Evolutionary conservation across 2,797 vertebrate species (phyloP).

Genomic region (Typhlichthys subterraneus): DNA sequence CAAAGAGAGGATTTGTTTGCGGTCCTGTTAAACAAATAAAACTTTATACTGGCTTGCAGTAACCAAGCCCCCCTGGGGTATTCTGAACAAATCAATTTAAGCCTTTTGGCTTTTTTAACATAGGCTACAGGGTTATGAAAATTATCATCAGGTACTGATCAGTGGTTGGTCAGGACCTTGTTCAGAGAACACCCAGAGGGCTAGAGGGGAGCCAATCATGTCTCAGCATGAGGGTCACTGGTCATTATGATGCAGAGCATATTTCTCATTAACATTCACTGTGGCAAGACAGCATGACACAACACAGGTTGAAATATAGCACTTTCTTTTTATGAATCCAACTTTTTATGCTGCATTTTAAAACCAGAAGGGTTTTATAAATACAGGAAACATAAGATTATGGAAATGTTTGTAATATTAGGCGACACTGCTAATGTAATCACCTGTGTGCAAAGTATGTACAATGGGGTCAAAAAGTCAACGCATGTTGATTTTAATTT

Average conservation of each 20-base stretch:
- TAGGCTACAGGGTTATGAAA: constrained; percentile 56
- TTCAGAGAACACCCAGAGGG: constrained; percentile 59
- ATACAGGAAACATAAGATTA: no score
- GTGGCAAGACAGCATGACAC: constrained; percentile 54
- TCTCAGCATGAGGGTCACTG: constrained; percentile 48
- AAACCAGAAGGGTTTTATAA: constrained; percentile 1
- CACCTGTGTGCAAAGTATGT: no score
- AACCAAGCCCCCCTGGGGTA: constrained; percentile 30
- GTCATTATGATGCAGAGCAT: constrained; percentile 69
- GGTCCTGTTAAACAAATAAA: constrained; percentile 15
- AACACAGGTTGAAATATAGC: constrained; percentile 51
- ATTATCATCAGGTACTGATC: constrained; percentile 62
- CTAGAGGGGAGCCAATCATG: constrained; percentile 62
- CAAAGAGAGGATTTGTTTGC: background rate
- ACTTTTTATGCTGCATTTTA: constrained; percentile 25
- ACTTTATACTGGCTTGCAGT: constrained; percentile 8
- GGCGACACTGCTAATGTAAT: no score
- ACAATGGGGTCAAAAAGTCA: background rate
- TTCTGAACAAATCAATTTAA: constrained; percentile 54
- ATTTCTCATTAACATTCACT: constrained; percentile 59
- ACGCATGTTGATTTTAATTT: constrained; percentile 11
- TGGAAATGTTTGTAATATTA: no score
- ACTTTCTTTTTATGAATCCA: constrained; percentile 18
- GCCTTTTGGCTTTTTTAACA: constrained; percentile 46
- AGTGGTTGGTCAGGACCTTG: constrained; percentile 59